These are phyloP conservation scores for Ophiothrix spiculata DNA, from an alignment of 35 echinoderm and acorn worm genomes.

Conservation along the genomic window DNA sequence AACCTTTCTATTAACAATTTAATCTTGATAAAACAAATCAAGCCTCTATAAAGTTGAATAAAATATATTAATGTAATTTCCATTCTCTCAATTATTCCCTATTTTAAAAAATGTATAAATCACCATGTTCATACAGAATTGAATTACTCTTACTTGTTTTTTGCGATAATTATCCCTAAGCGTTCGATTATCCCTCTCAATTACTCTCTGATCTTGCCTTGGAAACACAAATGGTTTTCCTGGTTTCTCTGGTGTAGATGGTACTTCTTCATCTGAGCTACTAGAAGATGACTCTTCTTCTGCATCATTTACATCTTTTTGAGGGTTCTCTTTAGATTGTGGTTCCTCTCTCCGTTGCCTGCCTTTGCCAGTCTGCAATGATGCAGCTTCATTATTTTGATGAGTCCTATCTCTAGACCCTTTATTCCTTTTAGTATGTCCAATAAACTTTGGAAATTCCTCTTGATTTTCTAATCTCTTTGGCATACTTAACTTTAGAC, in stretches of 20 bases:
- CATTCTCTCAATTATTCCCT: too few species aligned
- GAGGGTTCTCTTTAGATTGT: neutral
- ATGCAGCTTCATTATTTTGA: too few species aligned
- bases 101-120: too few species aligned
- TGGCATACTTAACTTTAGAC: constrained; percentile 3
- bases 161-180: constrained; percentile 62
- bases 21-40: too few species aligned
- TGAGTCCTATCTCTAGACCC: too few species aligned
- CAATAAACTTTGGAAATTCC: neutral
- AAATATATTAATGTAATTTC: too few species aligned
- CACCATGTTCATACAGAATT: too few species aligned
- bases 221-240: constrained; percentile 29
- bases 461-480: constrained; percentile 1
- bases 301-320: neutral
- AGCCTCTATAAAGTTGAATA: too few species aligned
- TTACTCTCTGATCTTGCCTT: constrained; percentile 24
- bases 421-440: neutral
- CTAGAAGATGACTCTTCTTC: neutral
- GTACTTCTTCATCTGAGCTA: neutral
- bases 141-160: constrained; percentile 52
- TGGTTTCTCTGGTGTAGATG: constrained; percentile 22
- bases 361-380: too few species aligned
- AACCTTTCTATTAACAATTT: too few species aligned
- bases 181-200: constrained; percentile 55
- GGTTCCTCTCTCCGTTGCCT: neutral